phyloP scores from a whole-genome alignment of 2,888 invertebrate species.

The Priocnemis perturbator region DNA sequence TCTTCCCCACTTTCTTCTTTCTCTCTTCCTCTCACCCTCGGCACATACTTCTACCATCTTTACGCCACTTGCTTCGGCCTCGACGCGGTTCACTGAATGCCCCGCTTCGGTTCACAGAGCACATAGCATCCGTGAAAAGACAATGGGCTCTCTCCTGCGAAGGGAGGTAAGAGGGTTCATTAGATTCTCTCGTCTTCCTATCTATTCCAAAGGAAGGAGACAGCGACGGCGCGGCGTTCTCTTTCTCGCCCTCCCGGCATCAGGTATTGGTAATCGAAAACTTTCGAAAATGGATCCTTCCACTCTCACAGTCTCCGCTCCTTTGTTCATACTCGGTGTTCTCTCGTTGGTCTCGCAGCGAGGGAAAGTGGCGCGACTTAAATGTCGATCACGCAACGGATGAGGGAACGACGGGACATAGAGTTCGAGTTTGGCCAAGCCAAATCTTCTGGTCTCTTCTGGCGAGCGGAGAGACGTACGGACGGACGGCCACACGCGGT shows the following conservation, averaged over 20 bases:
- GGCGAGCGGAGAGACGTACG: no score
- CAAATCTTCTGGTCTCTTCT: no score
- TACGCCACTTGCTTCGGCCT: constrained; percentile 1
- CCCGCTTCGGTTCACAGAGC: constrained; percentile 24
- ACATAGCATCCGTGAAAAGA: constrained; percentile 24
- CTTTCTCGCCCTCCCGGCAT: not conserved
- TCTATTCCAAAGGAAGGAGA: constrained; percentile 13
- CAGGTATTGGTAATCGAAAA: constrained; percentile 13
- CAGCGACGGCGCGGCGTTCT: not conserved
- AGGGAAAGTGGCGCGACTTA: no score
- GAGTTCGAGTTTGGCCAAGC: no score
- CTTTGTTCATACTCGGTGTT: not conserved
- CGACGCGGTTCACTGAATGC: constrained; percentile 28
- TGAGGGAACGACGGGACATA: no score
- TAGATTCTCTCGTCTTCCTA: constrained; percentile 22
- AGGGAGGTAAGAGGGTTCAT: constrained; percentile 35
- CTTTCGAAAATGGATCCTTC: constrained; percentile 3
- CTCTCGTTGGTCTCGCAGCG: no score
- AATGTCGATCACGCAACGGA: no score
- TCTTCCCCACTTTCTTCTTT: not conserved
- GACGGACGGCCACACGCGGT: not conserved
- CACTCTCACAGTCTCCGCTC: not conserved
- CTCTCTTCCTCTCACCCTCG: constrained; percentile 8
- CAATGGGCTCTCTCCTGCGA: constrained; percentile 25
- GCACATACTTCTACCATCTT: not conserved